Percentiles rank a stretch among this genome's conserved stretches.
Evolutionary conservation across 2,888 invertebrate genomes (phyloP).

Genomic region (Neoitamus cyanurus): DNA sequence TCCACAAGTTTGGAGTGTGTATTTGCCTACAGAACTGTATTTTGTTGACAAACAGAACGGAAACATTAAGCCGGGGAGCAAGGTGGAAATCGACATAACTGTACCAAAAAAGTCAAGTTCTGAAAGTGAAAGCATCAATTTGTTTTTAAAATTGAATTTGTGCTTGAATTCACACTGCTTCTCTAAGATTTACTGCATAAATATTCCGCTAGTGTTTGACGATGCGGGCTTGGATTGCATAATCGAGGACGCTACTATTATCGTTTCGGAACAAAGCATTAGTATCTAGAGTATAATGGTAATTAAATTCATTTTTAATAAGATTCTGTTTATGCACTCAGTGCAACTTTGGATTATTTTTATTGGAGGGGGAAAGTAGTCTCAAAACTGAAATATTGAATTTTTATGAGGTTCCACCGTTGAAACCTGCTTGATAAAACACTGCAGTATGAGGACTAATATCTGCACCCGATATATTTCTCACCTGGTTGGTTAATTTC

Average conservation of each 20-base stretch:
- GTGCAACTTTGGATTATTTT: background rate
- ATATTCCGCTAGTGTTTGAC: constrained; percentile 50
- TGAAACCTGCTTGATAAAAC: no score
- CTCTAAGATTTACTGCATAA: constrained; percentile 50
- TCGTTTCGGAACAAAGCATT: constrained; percentile 41
- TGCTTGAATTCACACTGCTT: constrained; percentile 51
- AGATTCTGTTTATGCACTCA: background rate
- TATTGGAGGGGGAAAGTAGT: no score
- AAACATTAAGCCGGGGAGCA: constrained; percentile 31
- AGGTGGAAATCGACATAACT: constrained; percentile 51
- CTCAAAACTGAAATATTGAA: no score
- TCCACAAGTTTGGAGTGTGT: constrained; percentile 69
- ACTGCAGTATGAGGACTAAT: no score
- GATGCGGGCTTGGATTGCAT: constrained; percentile 50
- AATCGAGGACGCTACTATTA: constrained; percentile 50
- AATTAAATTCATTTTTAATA: background rate
- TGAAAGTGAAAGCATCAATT: constrained; percentile 46
- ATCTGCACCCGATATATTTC: no score
- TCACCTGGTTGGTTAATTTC: no score
- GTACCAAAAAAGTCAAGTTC: constrained; percentile 31
- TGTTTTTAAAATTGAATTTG: constrained; percentile 51
- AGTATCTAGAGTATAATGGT: background rate
- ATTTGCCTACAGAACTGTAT: constrained; percentile 51
- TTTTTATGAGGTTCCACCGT: no score
- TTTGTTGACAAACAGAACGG: constrained; percentile 52